These are phyloP conservation scores for Catalaphyllia jardinei DNA, from an alignment of 64 coral and sea anemone species.

Conservation along the genomic window DNA sequence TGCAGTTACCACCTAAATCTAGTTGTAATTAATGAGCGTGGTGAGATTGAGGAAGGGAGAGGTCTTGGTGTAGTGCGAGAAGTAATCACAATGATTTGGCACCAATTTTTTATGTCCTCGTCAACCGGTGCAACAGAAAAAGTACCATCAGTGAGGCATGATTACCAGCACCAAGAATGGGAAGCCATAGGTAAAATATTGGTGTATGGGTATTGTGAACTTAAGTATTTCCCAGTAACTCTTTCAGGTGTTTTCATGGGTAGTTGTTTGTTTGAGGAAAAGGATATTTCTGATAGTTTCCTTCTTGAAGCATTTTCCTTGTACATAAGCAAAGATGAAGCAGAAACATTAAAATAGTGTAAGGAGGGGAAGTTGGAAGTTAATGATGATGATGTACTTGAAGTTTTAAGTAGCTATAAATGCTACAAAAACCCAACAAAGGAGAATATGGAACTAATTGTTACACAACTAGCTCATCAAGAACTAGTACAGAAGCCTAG, in stretches of 20 bases:
- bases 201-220: constrained; percentile 59
- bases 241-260: constrained; percentile 65
- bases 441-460: constrained; percentile 52
- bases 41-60: constrained; percentile 36
- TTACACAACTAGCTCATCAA: constrained; percentile 59
- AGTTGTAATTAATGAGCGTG: constrained; percentile 64
- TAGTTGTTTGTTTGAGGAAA: constrained; percentile 58
- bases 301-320: no score
- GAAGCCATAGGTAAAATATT: constrained; percentile 57
- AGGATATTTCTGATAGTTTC: constrained; percentile 52
- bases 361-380: constrained; percentile 44
- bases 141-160: constrained; percentile 66
- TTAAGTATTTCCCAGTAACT: constrained; percentile 51
- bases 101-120: constrained; percentile 45
- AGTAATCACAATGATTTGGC: constrained; percentile 57
- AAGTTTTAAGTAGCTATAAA: constrained; percentile 66
- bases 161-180: constrained; percentile 57
- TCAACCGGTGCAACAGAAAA: constrained; percentile 56
- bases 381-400: constrained; percentile 65
- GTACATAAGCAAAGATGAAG: constrained; percentile 65
- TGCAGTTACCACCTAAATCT: constrained; percentile 29
- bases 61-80: no score
- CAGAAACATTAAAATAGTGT: constrained; percentile 49
- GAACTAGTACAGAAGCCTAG: no score
- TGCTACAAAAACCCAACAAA: constrained; percentile 55